phyloP scores from a whole-genome alignment of 2,113 vertebrate genomes.

The Dryoscopus gambensis region DNA sequence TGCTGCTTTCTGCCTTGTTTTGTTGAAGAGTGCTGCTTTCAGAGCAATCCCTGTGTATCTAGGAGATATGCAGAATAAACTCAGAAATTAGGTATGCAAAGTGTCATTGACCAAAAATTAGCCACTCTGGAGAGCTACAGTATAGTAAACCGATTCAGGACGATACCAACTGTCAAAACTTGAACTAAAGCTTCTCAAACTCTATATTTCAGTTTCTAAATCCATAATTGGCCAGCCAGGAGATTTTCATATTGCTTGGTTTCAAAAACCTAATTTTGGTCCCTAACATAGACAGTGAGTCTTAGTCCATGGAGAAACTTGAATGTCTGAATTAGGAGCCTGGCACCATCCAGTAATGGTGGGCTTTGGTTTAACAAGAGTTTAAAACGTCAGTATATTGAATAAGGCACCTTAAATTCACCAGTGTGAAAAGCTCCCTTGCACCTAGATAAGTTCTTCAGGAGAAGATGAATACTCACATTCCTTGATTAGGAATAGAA shows the following conservation, averaged over 20 bases:
- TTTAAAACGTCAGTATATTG: background rate
- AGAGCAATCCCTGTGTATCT: background rate
- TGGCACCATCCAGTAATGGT: background rate
- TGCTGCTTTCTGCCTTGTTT: background rate
- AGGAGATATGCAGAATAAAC: background rate
- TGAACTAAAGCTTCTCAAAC: background rate
- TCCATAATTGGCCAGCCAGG: background rate
- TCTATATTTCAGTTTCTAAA: background rate
- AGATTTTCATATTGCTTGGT: background rate
- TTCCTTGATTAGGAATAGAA: background rate
- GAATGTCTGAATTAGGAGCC: background rate
- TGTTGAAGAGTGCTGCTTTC: background rate
- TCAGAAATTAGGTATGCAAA: background rate
- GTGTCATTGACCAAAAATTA: background rate
- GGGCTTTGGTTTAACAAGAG: background rate
- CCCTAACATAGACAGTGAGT: background rate
- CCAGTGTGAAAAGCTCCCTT: background rate
- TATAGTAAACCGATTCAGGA: background rate
- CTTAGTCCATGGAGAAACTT: background rate
- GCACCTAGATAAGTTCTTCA: background rate
- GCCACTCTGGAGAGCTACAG: background rate
- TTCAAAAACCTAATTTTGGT: background rate
- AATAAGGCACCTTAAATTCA: background rate
- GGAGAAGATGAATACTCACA: background rate
- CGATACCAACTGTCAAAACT: background rate